Percentiles rank a stretch among this genome's conserved stretches.
These are phyloP conservation scores for Hypocryptadius cinnamomeus DNA, from an alignment of 2,113 vertebrate species.

Conservation along the genomic window DNA sequence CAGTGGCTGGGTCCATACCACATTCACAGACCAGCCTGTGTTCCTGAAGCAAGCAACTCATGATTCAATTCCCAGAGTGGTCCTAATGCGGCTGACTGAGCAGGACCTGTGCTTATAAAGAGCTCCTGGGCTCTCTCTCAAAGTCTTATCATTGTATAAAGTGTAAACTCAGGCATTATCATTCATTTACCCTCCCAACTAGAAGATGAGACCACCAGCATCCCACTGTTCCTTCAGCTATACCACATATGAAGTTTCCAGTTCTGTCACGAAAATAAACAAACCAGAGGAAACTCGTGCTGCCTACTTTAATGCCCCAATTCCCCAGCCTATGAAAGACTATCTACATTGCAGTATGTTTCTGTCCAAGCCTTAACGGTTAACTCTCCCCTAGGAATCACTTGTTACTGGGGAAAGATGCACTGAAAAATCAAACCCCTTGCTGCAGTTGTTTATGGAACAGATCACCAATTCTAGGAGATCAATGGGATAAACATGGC, in stretches of 20 bases:
- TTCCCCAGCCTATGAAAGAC: background rate
- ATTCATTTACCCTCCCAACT: background rate
- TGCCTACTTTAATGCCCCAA: background rate
- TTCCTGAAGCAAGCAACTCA: background rate
- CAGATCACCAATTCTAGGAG: background rate
- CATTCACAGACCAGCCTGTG: background rate
- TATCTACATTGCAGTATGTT: background rate
- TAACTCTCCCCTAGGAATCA: background rate
- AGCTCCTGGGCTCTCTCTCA: background rate
- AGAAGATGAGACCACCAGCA: background rate
- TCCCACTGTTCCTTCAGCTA: background rate
- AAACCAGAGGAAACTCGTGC: background rate
- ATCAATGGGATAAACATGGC: background rate
- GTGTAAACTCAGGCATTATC: background rate
- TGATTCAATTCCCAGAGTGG: background rate
- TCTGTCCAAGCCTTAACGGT: conserved; percentile 8
- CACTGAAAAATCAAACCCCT: background rate
- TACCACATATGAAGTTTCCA: background rate
- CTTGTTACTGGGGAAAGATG: background rate
- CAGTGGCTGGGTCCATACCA: background rate
- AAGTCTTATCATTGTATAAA: background rate
- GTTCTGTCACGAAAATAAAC: conserved; percentile 1
- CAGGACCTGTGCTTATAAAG: background rate
- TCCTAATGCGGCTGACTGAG: fast-evolving
- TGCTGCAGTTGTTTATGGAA: background rate